A percentile compares a stretch with the other conserved stretches of the same genome.
phyloP scores from a whole-genome alignment of 2,797 vertebrate genomes.

The Syncerus caffer region DNA sequence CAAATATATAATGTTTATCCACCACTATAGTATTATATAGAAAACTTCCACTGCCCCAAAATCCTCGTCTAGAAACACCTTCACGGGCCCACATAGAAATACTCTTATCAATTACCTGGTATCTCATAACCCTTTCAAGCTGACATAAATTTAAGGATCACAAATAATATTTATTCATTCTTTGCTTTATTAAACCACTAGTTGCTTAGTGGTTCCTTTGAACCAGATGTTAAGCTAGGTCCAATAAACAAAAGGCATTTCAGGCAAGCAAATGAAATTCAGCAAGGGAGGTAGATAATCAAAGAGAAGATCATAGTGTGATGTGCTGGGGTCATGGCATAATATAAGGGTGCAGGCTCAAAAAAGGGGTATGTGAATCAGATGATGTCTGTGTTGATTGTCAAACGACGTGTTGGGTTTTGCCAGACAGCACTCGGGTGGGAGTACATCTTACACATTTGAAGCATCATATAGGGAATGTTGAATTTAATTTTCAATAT shows the following conservation, averaged over 20 bases:
- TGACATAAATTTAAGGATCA: neutral
- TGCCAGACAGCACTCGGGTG: neutral
- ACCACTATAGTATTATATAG: neutral
- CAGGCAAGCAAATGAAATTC: neutral
- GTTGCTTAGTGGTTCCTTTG: neutral
- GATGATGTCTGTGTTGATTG: neutral
- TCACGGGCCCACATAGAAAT: neutral
- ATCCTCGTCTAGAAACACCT: neutral
- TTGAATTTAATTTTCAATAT: neutral
- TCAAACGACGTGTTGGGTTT: neutral
- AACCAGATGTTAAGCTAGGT: neutral
- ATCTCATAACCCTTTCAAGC: neutral
- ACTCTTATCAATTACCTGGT: neutral
- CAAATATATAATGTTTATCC: neutral
- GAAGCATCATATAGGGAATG: neutral
- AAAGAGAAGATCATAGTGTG: neutral
- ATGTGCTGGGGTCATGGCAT: neutral
- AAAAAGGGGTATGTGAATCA: neutral
- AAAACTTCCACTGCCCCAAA: neutral
- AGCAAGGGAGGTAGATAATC: neutral
- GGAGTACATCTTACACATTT: neutral
- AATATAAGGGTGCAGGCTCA: accelerated
- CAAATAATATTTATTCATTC: neutral
- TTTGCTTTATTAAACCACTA: neutral
- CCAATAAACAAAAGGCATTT: neutral